A percentile compares a stretch with the other conserved stretches of the same genome.
Conservation (phyloP, 2,888 invertebrate species). For the Uloborus plumipes region DNA sequence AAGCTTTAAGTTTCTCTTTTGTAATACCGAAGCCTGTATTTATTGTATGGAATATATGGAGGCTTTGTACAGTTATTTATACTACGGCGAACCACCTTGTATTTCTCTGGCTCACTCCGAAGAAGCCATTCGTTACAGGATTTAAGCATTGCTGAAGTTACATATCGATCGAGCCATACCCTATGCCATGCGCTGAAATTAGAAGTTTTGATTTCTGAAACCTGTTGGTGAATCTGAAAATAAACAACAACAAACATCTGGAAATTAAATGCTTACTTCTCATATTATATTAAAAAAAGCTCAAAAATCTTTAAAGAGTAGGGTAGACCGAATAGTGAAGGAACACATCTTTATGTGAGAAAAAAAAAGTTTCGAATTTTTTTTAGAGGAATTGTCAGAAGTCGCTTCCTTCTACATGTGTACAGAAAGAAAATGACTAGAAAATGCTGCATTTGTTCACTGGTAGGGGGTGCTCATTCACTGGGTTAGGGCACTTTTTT, state of each 20-base stretch:
- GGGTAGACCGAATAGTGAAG: too few species aligned
- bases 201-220: slow-evolving; percentile 73
- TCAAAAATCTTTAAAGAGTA: too few species aligned
- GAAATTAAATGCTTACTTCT: neutral
- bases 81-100: slow-evolving; percentile 23
- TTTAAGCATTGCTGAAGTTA: slow-evolving; percentile 77
- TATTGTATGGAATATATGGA: slow-evolving; percentile 59
- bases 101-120: slow-evolving; percentile 66
- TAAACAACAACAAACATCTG: slow-evolving; percentile 31
- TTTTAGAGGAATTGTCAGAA: too few species aligned
- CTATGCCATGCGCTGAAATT: slow-evolving; percentile 79
- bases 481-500: too few species aligned
- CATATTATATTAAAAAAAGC: too few species aligned
- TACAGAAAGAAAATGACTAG: too few species aligned
- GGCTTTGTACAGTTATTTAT: slow-evolving; percentile 47
- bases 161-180: slow-evolving; percentile 79
- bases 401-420: too few species aligned
- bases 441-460: too few species aligned
- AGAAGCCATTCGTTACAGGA: slow-evolving; percentile 80
- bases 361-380: too few species aligned
- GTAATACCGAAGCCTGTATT: slow-evolving; percentile 57
- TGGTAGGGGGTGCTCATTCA: too few species aligned
- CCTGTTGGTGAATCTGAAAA: slow-evolving; percentile 80
- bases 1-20: neutral
- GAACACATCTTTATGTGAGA: too few species aligned